Conservation (phyloP, 2,797 vertebrate genomes). For the Myoxocephalus aenaeus region DNA sequence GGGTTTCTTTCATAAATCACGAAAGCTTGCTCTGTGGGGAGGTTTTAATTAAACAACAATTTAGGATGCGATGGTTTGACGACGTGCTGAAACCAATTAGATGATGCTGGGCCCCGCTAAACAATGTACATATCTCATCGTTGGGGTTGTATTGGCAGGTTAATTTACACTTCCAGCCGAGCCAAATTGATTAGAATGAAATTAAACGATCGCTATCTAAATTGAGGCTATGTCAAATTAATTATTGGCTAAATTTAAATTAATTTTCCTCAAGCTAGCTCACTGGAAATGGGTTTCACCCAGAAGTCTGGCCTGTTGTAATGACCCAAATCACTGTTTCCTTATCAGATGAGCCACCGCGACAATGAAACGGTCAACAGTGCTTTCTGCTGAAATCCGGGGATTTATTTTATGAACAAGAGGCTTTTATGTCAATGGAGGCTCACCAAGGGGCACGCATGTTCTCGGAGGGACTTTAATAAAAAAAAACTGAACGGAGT, state of each 20-base stretch:
- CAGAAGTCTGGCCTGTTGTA: slow-evolving; percentile 27
- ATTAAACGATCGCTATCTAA: slow-evolving; percentile 72
- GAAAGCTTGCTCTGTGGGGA: background rate
- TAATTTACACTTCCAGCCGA: slow-evolving; percentile 60
- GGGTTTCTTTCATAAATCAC: slow-evolving; percentile 5
- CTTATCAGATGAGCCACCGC: slow-evolving; percentile 52
- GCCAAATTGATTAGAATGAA: slow-evolving; percentile 66
- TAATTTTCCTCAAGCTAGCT: slow-evolving; percentile 34
- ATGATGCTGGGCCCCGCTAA: slow-evolving; percentile 30
- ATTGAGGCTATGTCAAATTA: slow-evolving; percentile 49
- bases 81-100: slow-evolving; percentile 64
- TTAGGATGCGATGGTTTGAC: slow-evolving; percentile 50
- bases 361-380: slow-evolving; percentile 36
- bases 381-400: background rate
- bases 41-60: slow-evolving; percentile 55
- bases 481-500: background rate
- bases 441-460: background rate
- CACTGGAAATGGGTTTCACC: slow-evolving; percentile 65
- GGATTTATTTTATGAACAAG: slow-evolving; percentile 41
- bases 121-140: slow-evolving; percentile 47
- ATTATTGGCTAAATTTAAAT: slow-evolving; percentile 54
- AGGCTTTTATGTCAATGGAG: background rate
- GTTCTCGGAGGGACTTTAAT: background rate
- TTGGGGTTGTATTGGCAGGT: slow-evolving; percentile 35
- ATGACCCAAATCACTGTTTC: slow-evolving; percentile 23